These are phyloP conservation scores for Lepidocolaptes lacrymiger DNA, from an alignment of 2,797 vertebrate genomes.

Conservation along the genomic window DNA sequence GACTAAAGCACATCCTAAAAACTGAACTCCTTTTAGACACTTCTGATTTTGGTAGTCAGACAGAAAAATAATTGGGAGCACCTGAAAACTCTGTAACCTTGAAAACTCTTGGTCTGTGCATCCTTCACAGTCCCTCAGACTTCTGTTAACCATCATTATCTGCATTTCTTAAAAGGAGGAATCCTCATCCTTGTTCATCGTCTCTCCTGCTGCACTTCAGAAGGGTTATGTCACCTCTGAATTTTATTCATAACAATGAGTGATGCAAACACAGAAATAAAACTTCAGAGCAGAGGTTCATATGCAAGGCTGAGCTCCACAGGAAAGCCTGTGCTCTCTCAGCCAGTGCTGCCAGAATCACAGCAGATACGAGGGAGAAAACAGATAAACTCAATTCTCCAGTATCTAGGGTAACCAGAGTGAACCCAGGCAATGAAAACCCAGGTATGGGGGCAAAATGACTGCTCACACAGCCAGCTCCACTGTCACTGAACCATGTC, in stretches of 20 bases:
- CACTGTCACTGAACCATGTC: not conserved
- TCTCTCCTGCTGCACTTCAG: not conserved
- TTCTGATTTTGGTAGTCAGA: not conserved
- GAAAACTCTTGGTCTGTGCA: not conserved
- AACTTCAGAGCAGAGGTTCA: not conserved
- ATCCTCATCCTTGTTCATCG: not conserved
- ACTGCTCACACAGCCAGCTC: not conserved
- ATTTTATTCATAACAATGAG: not conserved
- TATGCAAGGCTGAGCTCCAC: not conserved
- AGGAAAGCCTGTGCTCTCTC: not conserved
- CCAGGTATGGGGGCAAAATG: not conserved
- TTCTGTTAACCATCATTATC: conserved; percentile 23
- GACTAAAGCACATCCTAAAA: not conserved
- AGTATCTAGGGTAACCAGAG: not conserved
- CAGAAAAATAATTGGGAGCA: conserved; percentile 43
- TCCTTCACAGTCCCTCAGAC: not conserved
- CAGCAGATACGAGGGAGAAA: not conserved
- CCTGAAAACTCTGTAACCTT: not conserved
- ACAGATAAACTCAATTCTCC: not conserved
- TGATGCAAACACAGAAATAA: conserved; percentile 6
- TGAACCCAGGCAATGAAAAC: not conserved
- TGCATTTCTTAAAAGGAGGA: conserved; percentile 29
- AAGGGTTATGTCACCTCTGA: not conserved
- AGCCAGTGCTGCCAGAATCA: not conserved
- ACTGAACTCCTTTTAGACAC: not conserved